Percentiles rank a stretch among this genome's conserved stretches.
Evolutionary conservation across 2,113 vertebrate genomes (phyloP).

Genomic region (Esox niger): DNA sequence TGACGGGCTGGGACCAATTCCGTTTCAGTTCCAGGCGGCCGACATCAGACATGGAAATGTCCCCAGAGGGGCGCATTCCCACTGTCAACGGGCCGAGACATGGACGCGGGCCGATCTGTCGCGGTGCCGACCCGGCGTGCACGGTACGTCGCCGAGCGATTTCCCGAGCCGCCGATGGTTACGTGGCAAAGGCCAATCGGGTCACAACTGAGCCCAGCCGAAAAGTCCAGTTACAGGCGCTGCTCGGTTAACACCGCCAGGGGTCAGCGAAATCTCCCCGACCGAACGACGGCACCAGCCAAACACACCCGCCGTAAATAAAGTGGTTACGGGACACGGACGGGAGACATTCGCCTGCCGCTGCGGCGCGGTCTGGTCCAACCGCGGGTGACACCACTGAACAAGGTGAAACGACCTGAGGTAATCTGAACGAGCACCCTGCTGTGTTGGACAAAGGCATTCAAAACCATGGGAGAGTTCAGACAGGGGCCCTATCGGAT

Average conservation of each 20-base stretch:
- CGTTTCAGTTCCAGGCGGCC: too few relatives aligned
- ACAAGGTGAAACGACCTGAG: too few relatives aligned
- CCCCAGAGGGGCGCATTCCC: too few relatives aligned
- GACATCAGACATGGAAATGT: too few relatives aligned
- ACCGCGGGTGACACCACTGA: too few relatives aligned
- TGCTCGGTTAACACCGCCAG: background rate
- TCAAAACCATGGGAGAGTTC: too few relatives aligned
- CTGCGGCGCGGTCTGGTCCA: background rate
- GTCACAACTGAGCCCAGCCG: background rate
- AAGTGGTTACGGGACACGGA: background rate
- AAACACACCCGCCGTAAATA: slow-evolving; percentile 24
- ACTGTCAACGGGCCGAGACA: too few relatives aligned
- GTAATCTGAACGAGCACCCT: too few relatives aligned
- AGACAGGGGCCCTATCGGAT: too few relatives aligned
- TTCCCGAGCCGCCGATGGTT: slow-evolving; percentile 46
- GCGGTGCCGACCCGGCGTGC: background rate
- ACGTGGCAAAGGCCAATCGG: slow-evolving; percentile 10
- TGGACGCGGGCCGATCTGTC: too few relatives aligned
- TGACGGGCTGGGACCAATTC: too few relatives aligned
- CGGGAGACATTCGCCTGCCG: background rate
- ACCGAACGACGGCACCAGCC: background rate
- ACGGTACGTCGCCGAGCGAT: slow-evolving; percentile 5
- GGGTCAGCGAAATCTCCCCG: slow-evolving; percentile 6
- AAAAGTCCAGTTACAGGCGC: background rate
- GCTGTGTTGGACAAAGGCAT: too few relatives aligned